Percentiles rank a stretch among this genome's conserved stretches.
Evolutionary conservation across 2,113 vertebrate genomes (phyloP).

Genomic region (Limanda limanda): DNA sequence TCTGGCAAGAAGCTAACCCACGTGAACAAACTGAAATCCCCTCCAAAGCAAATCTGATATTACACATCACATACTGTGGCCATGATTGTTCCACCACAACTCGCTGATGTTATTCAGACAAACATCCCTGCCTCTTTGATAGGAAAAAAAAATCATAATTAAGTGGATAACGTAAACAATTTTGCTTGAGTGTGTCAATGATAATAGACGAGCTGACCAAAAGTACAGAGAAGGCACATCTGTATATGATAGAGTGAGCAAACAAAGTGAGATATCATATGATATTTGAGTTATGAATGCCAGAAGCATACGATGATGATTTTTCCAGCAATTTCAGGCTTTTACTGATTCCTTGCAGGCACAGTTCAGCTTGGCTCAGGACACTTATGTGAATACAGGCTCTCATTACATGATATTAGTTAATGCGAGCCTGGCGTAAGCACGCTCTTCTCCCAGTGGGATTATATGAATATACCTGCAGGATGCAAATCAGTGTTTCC

Average conservation of each 20-base stretch:
- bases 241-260: slow-evolving; percentile 58
- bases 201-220: slow-evolving; percentile 26
- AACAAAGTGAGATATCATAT: slow-evolving; percentile 56
- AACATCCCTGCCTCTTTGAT: slow-evolving; percentile 15
- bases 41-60: slow-evolving; percentile 22
- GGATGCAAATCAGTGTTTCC: slow-evolving; percentile 45
- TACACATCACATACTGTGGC: neutral
- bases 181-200: slow-evolving; percentile 15
- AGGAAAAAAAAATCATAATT: slow-evolving; percentile 29
- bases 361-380: slow-evolving; percentile 7
- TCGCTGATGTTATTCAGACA: slow-evolving; percentile 12
- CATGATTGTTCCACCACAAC: slow-evolving; percentile 28
- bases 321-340: slow-evolving; percentile 59
- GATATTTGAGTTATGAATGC: slow-evolving; percentile 42
- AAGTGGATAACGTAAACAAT: slow-evolving; percentile 19
- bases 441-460: slow-evolving; percentile 28
- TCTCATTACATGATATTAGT: slow-evolving; percentile 54
- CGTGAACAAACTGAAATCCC: neutral
- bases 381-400: slow-evolving; percentile 23
- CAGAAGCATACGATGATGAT: slow-evolving; percentile 52
- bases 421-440: slow-evolving; percentile 40
- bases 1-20: neutral
- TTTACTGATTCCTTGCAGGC: slow-evolving; percentile 19
- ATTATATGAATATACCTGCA: slow-evolving; percentile 43
- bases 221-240: slow-evolving; percentile 38